Conservation (phyloP, 1,140 invertebrate species). For the Vollenhovia emeryi region DNA sequence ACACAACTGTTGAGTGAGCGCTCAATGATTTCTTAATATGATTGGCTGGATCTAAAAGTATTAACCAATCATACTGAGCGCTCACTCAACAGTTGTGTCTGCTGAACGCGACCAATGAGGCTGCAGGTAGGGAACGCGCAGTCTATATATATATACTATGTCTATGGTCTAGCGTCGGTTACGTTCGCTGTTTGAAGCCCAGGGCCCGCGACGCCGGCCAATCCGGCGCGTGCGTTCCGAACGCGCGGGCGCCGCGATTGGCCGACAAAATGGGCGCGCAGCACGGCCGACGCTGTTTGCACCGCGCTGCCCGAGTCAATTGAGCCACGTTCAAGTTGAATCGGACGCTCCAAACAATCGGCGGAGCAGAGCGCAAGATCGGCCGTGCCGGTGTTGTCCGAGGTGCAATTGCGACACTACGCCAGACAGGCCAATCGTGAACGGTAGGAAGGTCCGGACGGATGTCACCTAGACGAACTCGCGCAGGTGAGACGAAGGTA, state of each 20-base stretch:
- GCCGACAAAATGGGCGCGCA: slow-evolving; percentile 8
- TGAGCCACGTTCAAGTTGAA: background rate
- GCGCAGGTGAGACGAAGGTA: slow-evolving; percentile 1
- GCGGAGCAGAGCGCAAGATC: background rate
- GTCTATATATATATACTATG: too few relatives aligned
- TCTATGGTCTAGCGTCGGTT: background rate
- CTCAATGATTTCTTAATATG: too few relatives aligned
- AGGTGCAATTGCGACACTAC: background rate
- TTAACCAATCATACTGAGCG: too few relatives aligned
- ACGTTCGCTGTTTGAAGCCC: background rate
- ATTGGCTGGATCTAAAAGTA: too few relatives aligned
- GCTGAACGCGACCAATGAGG: too few relatives aligned
- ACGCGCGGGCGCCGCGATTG: background rate
- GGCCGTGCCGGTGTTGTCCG: background rate
- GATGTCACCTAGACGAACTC: slow-evolving; percentile 19
- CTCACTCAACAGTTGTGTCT: too few relatives aligned
- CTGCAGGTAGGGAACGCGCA: too few relatives aligned
- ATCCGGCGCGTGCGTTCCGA: background rate
- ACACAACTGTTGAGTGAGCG: too few relatives aligned
- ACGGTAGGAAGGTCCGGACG: background rate
- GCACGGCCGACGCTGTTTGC: background rate
- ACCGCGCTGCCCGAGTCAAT: background rate
- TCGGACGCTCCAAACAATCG: background rate
- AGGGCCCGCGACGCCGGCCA: background rate
- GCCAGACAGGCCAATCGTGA: background rate